phyloP scores from a whole-genome alignment of 1,140 invertebrate genomes.

The Drepana arcuata region DNA sequence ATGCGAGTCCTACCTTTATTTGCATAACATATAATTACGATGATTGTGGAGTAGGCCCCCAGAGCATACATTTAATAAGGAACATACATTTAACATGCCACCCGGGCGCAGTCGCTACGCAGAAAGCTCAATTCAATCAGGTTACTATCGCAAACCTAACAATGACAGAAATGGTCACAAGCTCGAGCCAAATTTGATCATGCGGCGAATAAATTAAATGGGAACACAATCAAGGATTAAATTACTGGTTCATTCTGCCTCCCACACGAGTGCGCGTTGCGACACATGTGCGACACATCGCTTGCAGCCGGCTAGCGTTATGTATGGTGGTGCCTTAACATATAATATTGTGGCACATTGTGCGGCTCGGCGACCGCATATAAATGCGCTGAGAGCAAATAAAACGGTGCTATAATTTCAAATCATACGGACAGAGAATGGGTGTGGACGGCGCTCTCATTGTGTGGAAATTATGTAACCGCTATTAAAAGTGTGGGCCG shows the following conservation, averaged over 20 bases:
- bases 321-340: slow-evolving; percentile 49
- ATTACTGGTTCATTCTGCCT: slow-evolving; percentile 60
- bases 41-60: slow-evolving; percentile 8
- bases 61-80: slow-evolving; percentile 10
- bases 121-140: slow-evolving; percentile 40
- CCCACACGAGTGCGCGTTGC: slow-evolving; percentile 47
- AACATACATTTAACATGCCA: slow-evolving; percentile 19
- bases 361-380: slow-evolving; percentile 57
- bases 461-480: slow-evolving; percentile 72
- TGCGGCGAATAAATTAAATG: slow-evolving; percentile 61
- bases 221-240: slow-evolving; percentile 67
- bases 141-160: slow-evolving; percentile 23
- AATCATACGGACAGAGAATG: slow-evolving; percentile 71
- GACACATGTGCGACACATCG: slow-evolving; percentile 50
- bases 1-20: slow-evolving; percentile 14
- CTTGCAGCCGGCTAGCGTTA: slow-evolving; percentile 19
- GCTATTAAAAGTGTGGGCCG: slow-evolving; percentile 70
- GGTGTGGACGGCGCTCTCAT: slow-evolving; percentile 68
- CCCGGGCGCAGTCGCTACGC: slow-evolving; percentile 11
- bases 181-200: slow-evolving; percentile 60
- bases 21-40: slow-evolving; percentile 16
- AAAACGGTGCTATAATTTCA: slow-evolving; percentile 72
- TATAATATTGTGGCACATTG: slow-evolving; percentile 63
- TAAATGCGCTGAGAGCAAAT: slow-evolving; percentile 68
- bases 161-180: slow-evolving; percentile 51